phyloP scores from a whole-genome alignment of 2,113 vertebrate genomes.

The Nesogale talazaci region DNA sequence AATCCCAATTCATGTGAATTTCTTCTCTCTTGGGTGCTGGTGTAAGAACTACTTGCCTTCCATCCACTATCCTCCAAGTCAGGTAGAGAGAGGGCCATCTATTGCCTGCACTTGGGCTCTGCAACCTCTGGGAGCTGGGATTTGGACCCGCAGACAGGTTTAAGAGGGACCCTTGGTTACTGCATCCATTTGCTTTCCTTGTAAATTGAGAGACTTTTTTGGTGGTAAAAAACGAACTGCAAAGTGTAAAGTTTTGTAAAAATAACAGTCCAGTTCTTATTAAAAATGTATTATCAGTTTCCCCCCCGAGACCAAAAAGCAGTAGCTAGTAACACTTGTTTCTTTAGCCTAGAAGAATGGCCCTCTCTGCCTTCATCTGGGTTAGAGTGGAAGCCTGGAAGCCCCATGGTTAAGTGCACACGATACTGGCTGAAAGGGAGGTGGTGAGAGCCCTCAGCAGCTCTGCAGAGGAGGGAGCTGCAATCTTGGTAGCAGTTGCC shows the following conservation, averaged over 20 bases:
- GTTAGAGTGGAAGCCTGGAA: neutral
- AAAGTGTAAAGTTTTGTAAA: neutral
- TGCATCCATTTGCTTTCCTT: neutral
- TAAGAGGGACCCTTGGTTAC: neutral
- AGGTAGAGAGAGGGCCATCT: neutral
- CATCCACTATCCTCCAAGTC: neutral
- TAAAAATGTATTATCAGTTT: neutral
- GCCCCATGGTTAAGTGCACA: no score
- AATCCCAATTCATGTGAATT: fast-evolving
- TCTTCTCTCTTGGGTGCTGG: no score
- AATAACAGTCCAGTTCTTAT: neutral
- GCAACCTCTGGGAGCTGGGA: neutral
- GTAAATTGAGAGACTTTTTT: neutral
- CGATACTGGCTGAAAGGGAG: no score
- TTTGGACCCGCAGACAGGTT: neutral
- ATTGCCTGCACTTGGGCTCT: fast-evolving
- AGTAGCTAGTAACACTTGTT: no score
- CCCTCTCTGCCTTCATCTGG: neutral
- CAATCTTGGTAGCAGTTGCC: no score
- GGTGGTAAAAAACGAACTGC: no score
- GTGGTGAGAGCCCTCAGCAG: no score
- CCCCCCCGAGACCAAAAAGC: no score
- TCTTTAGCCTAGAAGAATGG: neutral
- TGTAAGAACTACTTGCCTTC: fast-evolving
- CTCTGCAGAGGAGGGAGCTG: no score